Evolutionary conservation across 2,113 vertebrate genomes (phyloP).

Genomic region (Scartelaos histophorus): DNA sequence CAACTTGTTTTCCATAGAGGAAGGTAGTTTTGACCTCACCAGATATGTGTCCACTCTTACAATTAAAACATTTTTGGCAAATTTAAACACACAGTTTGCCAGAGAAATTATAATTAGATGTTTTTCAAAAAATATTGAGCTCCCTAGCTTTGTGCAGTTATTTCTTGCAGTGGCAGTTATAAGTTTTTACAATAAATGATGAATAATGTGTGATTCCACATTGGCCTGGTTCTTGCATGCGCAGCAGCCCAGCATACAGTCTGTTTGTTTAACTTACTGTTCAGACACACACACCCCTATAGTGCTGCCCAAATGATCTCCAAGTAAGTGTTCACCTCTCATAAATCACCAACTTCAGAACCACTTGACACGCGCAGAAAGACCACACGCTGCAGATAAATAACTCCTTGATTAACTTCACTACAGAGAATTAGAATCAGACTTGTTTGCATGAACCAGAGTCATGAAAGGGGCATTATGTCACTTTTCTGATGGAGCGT

Average conservation of each 20-base stretch:
- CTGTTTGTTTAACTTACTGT: conserved; percentile 66
- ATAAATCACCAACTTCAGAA: conserved; percentile 64
- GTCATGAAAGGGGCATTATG: not conserved
- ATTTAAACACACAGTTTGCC: no score
- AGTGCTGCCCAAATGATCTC: conserved; percentile 39
- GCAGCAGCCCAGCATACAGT: conserved; percentile 16
- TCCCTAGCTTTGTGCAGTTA: no score
- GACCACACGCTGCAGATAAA: conserved; percentile 52
- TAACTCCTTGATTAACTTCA: conserved; percentile 65
- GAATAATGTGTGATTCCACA: conserved; percentile 51
- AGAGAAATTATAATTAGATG: no score
- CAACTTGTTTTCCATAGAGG: no score
- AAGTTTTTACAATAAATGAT: conserved; percentile 46
- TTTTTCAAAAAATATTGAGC: no score
- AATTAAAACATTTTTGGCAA: no score
- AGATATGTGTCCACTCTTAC: no score
- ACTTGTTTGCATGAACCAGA: conserved; percentile 28
- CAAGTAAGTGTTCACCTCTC: conserved; percentile 59
- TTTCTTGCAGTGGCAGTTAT: conserved; percentile 25
- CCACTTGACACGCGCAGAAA: conserved; percentile 37
- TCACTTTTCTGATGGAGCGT: not conserved
- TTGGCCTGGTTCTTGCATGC: conserved; percentile 41
- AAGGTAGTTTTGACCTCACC: no score
- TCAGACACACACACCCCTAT: conserved; percentile 20
- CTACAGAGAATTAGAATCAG: conserved; percentile 41